phyloP scores from a whole-genome alignment of 2,113 vertebrate genomes.

The Pyrgilauda ruficollis region DNA sequence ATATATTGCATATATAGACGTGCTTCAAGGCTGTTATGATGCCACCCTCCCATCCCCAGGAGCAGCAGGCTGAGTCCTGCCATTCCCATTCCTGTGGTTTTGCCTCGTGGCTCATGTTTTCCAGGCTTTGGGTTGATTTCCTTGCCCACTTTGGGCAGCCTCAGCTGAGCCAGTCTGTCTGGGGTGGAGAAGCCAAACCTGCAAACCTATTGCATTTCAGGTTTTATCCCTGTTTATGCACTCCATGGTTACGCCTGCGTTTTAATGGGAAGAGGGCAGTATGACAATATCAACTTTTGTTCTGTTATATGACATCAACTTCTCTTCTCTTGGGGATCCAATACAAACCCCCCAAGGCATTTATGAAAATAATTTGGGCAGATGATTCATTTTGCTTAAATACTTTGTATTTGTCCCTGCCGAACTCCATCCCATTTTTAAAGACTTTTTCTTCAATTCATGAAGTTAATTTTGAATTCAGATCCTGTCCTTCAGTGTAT shows the following conservation, averaged over 20 bases:
- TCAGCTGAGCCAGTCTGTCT: not conserved
- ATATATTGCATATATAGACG: accelerated
- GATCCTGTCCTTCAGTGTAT: not conserved
- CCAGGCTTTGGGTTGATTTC: not conserved
- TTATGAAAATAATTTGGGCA: not conserved
- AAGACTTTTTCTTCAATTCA: not conserved
- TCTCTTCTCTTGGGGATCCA: not conserved
- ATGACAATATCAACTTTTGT: not conserved
- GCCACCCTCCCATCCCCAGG: not conserved
- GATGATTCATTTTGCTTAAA: not conserved
- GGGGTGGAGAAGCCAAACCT: not conserved
- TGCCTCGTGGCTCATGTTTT: not conserved
- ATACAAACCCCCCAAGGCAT: not conserved
- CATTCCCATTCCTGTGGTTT: not conserved
- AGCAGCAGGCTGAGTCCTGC: not conserved
- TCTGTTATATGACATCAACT: not conserved
- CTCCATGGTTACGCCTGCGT: not conserved
- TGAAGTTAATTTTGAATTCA: not conserved
- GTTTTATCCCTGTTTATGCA: not conserved
- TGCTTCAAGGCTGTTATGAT: not conserved
- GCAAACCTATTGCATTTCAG: not conserved
- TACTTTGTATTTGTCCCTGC: not conserved
- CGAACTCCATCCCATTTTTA: not conserved
- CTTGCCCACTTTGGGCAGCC: not conserved
- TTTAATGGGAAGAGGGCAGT: not conserved